Base-by-base conservation (phyloP, 2,797 vertebrate genomes). In the Rousettus madagascariensis region DNA sequence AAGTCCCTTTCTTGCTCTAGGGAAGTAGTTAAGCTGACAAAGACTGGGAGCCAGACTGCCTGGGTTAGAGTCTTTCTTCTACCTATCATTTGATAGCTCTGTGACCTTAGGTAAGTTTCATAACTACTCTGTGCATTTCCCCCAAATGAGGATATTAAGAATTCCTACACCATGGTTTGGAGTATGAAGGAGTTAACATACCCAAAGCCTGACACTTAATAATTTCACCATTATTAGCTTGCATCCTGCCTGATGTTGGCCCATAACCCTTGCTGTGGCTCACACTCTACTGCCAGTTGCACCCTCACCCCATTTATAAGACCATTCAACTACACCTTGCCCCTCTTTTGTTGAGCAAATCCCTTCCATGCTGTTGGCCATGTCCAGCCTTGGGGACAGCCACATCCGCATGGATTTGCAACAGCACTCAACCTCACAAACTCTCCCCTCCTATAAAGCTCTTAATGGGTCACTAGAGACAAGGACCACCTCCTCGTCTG, bases 61-160 rank as follows among this genome's bases (percentile, higher is more conserved):
- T 49, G 8, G 11, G 41, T 90, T 8, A 75, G 72, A 72, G 46
- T 79, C 57, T 93, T 43, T 89, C 74, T 28, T 75, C 69, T 80
- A 65, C 61, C 15, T 80, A 66, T 55, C 11, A 28, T 19, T 80
- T 36, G 36, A 66, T 86, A 93, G 55, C 71, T 93, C 83, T 94
- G 75, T 68, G 33, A 74, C 68, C 51, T 80, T 13, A 63, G 19
- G 69, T 55, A 72, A 82, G 49, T 90, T 68, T 94, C 84, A 92
- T 93, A 94, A 95, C 51, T 17, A 92, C 72, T 41, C 90, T 90
- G 59, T 53, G 72, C 41, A 30, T n/a, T 91, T 83, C 11, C 68
- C 63, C 86, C 3, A 49, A 30, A 24, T 36, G 12, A 22, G 30
- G 36, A 63, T 57, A 68, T 38, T 26, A 66, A 89, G 36, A 90